These are phyloP conservation scores for Phenganax subtilis DNA, from an alignment of 92 coral and sea anemone species.

Conservation along the genomic window DNA sequence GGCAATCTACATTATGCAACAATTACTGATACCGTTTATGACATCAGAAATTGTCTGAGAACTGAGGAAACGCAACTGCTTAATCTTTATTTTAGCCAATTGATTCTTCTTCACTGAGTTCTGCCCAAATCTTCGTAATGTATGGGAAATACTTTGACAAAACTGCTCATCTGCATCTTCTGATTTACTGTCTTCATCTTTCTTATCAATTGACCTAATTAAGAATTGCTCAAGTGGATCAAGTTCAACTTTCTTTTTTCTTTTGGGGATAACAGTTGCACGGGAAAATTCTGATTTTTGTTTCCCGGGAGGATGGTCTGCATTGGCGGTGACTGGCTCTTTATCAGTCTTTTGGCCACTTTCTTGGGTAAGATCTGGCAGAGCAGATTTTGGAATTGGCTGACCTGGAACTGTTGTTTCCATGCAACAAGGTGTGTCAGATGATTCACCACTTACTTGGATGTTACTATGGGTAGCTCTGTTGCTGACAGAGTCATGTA, in stretches of 20 bases:
- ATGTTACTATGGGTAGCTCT: constrained; percentile 15
- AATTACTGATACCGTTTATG: neutral
- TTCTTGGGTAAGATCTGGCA: neutral
- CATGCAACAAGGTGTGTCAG: neutral
- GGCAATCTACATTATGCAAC: neutral
- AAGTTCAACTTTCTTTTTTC: constrained; percentile 26
- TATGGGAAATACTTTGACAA: constrained; percentile 21
- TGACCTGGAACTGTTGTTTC: neutral
- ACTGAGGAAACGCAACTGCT: constrained; percentile 27
- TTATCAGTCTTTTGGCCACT: neutral
- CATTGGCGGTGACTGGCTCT: neutral
- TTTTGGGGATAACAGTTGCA: constrained; percentile 22
- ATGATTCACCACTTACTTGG: neutral
- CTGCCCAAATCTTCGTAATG: constrained; percentile 22
- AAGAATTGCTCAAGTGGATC: constrained; percentile 21
- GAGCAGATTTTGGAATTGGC: neutral
- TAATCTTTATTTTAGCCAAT: constrained; percentile 18
- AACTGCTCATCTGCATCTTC: constrained; percentile 34
- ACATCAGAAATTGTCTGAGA: constrained; percentile 1
- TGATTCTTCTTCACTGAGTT: constrained; percentile 15
- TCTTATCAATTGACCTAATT: constrained; percentile 22
- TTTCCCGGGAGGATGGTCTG: neutral
- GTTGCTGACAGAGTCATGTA: constrained; percentile 23
- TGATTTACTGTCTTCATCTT: constrained; percentile 2
- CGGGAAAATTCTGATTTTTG: constrained; percentile 16